Conservation (phyloP, 1,140 invertebrate species). For the Zaprionus tsacasi region DNA sequence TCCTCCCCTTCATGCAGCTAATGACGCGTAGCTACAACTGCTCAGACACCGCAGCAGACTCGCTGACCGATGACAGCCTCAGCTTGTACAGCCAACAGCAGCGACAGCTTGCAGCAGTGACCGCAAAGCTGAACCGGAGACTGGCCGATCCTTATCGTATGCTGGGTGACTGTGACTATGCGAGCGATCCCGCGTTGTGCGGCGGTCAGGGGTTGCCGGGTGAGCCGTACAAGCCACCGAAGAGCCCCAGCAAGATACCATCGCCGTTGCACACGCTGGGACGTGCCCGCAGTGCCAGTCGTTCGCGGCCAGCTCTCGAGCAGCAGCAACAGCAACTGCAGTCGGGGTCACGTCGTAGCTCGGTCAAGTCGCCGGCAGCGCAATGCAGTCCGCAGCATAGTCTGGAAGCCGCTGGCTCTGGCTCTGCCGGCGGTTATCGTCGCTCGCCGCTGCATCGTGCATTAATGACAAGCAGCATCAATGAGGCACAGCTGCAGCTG, state of each 20-base stretch:
- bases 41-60: constrained; percentile 67
- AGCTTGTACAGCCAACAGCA: constrained; percentile 69
- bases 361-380: constrained; percentile 74
- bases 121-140: constrained; percentile 64
- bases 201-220: constrained; percentile 29
- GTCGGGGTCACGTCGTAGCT: constrained; percentile 82
- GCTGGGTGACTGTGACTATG: constrained; percentile 78
- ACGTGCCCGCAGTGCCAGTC: constrained; percentile 85
- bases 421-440: constrained; percentile 57
- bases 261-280: constrained; percentile 86
- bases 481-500: constrained; percentile 77
- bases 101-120: constrained; percentile 57
- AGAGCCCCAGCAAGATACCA: constrained; percentile 87
- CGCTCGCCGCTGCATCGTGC: constrained; percentile 71
- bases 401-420: constrained; percentile 48
- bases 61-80: constrained; percentile 78
- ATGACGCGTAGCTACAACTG: constrained; percentile 84
- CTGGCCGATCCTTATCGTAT: constrained; percentile 75
- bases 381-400: constrained; percentile 78
- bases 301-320: constrained; percentile 82
- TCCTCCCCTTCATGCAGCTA: constrained; percentile 35
- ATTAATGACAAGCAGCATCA: constrained; percentile 82
- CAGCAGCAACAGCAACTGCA: constrained; percentile 86
- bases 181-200: constrained; percentile 78
- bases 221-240: constrained; percentile 85